Conservation (phyloP, 1,140 invertebrate species). For the Sinella curviseta region DNA sequence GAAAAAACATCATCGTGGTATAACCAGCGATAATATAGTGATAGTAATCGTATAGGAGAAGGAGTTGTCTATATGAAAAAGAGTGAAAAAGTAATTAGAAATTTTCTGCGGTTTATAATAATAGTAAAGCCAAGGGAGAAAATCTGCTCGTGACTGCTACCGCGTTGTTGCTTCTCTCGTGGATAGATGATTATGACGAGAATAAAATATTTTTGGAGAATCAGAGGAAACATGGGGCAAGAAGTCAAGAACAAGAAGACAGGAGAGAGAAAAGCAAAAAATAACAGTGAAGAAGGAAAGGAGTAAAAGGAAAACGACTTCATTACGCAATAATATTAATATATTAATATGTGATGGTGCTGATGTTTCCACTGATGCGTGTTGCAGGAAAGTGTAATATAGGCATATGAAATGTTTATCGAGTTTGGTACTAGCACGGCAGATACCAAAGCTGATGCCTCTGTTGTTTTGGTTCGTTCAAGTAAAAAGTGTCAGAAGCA, state of each 20-base stretch:
- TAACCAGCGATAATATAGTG: too few species aligned
- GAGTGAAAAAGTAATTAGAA: slow-evolving; percentile 23
- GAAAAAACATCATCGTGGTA: background rate
- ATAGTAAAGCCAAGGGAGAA: background rate
- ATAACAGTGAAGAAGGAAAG: background rate
- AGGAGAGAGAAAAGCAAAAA: background rate
- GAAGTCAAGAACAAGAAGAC: slow-evolving; percentile 4
- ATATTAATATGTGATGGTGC: slow-evolving; percentile 2
- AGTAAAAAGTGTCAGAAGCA: slow-evolving; percentile 21
- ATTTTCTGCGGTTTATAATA: slow-evolving; percentile 11
- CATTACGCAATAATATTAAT: background rate
- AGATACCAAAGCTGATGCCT: background rate
- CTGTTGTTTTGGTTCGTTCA: background rate
- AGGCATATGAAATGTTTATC: background rate
- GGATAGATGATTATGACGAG: background rate
- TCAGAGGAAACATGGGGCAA: background rate
- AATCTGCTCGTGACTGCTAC: slow-evolving; percentile 19
- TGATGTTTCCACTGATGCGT: too few species aligned
- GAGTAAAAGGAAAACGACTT: background rate
- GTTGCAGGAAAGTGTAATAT: too few species aligned
- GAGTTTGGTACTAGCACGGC: too few species aligned
- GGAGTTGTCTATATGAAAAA: too few species aligned
- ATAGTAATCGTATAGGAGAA: too few species aligned
- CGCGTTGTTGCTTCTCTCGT: too few species aligned
- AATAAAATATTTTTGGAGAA: slow-evolving; percentile 17